A percentile compares a stretch with the other conserved stretches of the same genome.
phyloP scores from a whole-genome alignment of 2,113 vertebrate genomes.

The Peromyscus polionotus region DNA sequence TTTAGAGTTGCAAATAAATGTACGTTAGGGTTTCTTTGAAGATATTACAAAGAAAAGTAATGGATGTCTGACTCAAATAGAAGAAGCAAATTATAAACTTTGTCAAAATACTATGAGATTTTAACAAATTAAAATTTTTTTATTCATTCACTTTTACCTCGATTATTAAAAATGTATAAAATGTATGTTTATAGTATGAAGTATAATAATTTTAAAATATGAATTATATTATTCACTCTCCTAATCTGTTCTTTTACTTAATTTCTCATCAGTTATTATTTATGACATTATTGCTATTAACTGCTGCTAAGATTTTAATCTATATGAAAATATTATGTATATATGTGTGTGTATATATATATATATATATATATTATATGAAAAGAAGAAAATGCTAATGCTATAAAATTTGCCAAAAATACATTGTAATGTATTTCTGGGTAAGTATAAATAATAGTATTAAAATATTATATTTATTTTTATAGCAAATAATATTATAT shows the following conservation, averaged over 20 bases:
- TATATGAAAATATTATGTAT: background rate
- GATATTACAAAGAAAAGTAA: background rate
- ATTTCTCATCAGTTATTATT: background rate
- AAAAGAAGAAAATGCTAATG: background rate
- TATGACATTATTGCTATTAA: background rate
- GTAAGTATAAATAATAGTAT: background rate
- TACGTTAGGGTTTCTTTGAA: background rate
- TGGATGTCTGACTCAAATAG: background rate
- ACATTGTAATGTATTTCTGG: background rate
- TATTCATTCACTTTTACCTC: background rate
- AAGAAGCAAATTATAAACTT: background rate
- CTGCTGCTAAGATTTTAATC: background rate
- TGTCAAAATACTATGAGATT: background rate
- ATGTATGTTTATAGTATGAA: background rate
- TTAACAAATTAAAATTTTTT: background rate
- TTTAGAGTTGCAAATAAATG: background rate
- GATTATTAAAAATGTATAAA: background rate
- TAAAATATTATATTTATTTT: background rate
- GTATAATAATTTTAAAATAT: background rate
- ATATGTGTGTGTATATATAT: too few species aligned
- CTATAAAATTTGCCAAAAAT: background rate
- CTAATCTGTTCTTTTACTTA: background rate
- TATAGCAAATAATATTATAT: background rate
- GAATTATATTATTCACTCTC: background rate
- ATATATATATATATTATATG: background rate